Conservation (phyloP, 1,140 invertebrate genomes). For the Battus philenor region DNA sequence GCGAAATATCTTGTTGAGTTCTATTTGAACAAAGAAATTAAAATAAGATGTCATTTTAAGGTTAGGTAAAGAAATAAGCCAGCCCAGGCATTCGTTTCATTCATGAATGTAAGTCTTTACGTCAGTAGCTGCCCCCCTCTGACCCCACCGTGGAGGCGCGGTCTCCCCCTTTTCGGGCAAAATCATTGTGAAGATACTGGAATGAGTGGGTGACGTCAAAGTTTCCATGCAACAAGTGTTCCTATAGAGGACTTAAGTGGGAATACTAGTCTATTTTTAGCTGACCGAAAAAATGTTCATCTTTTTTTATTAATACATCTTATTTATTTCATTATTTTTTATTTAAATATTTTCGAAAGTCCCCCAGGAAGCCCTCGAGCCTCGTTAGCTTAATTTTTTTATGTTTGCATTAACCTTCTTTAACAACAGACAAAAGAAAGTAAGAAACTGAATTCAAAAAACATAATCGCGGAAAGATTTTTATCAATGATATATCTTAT, state of each 20-base stretch:
- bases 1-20: too few species aligned
- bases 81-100: slow-evolving; percentile 43
- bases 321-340: too few species aligned
- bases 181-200: slow-evolving; percentile 24
- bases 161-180: slow-evolving; percentile 28
- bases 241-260: slow-evolving; percentile 50
- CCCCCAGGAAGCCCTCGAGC: too few species aligned
- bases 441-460: too few species aligned
- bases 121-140: slow-evolving; percentile 45
- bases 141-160: slow-evolving; percentile 38
- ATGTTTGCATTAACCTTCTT: too few species aligned
- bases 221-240: slow-evolving; percentile 65
- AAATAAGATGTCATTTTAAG: too few species aligned
- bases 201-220: slow-evolving; percentile 61
- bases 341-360: too few species aligned
- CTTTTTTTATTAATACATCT: neutral
- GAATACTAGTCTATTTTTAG: slow-evolving; percentile 57
- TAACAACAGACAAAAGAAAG: too few species aligned
- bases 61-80: slow-evolving; percentile 19
- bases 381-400: too few species aligned
- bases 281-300: slow-evolving; percentile 31
- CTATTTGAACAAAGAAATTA: too few species aligned
- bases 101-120: slow-evolving; percentile 64
- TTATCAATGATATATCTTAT: too few species aligned
- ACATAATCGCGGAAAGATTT: too few species aligned